Percentiles rank a stretch among this genome's conserved stretches.
Conservation (phyloP, 2,888 invertebrate genomes). For the Agrochola litura region DNA sequence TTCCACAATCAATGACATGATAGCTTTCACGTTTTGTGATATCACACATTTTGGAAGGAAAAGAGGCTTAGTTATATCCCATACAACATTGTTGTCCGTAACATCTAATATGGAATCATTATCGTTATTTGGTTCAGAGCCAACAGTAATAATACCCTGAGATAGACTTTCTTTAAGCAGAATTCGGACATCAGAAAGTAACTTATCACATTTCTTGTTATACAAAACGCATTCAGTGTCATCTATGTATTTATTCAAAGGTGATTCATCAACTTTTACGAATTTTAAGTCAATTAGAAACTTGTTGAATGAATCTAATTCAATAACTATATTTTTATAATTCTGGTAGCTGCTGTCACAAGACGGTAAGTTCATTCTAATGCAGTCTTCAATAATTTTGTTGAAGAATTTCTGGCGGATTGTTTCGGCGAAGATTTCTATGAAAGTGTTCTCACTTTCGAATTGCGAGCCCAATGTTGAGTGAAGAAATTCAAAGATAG, state of each 20-base stretch:
- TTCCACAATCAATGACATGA: constrained; percentile 82
- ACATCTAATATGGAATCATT: constrained; percentile 79
- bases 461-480: constrained; percentile 85
- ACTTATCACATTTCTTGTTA: constrained; percentile 86
- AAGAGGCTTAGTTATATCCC: constrained; percentile 82
- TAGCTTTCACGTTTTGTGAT: constrained; percentile 83
- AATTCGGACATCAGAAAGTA: constrained; percentile 81
- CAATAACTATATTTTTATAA: constrained; percentile 84
- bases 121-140: constrained; percentile 66
- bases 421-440: constrained; percentile 83
- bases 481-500: constrained; percentile 87
- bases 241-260: constrained; percentile 84
- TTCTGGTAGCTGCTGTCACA: constrained; percentile 83
- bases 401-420: constrained; percentile 83
- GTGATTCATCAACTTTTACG: constrained; percentile 81
- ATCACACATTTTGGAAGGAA: constrained; percentile 86
- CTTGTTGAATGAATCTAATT: constrained; percentile 86
- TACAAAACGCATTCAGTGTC: constrained; percentile 86
- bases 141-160: constrained; percentile 80
- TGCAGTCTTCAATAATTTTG: constrained; percentile 86
- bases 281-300: constrained; percentile 87
- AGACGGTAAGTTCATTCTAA: constrained; percentile 83
- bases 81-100: constrained; percentile 73
- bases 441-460: constrained; percentile 82
- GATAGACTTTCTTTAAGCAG: constrained; percentile 82